phyloP scores from a whole-genome alignment of 2,113 vertebrate genomes.

The Strigops habroptila region DNA sequence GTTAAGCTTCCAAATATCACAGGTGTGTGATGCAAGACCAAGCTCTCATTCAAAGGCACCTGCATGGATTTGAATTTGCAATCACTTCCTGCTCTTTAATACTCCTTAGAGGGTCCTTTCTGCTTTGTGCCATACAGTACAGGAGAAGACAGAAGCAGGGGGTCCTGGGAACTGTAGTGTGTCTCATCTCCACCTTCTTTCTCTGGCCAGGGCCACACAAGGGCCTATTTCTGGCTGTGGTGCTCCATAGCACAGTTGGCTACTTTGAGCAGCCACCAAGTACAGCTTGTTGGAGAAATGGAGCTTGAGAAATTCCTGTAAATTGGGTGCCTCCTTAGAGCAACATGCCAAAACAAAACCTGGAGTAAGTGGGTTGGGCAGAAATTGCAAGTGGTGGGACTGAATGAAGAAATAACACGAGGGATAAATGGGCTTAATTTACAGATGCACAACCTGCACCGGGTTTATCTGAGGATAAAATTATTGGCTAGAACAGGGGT shows the following conservation, averaged over 20 bases:
- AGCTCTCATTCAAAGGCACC: conserved; percentile 67
- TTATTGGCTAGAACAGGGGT: not conserved
- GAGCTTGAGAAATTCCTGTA: not conserved
- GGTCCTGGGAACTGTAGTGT: conserved; percentile 15
- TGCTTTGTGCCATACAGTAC: not conserved
- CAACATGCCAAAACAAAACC: conserved; percentile 6
- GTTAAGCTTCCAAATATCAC: conserved; percentile 69
- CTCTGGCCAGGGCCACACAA: not conserved
- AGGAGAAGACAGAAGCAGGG: not conserved
- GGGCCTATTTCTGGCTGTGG: not conserved
- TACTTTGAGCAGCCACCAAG: not conserved
- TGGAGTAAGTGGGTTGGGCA: not conserved
- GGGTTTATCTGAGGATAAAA: not conserved
- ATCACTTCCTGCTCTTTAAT: conserved; percentile 66
- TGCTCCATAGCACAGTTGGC: not conserved
- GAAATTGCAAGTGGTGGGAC: not conserved
- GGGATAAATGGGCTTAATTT: not conserved
- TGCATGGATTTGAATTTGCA: conserved; percentile 65
- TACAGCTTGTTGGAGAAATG: not conserved
- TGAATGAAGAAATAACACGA: not conserved
- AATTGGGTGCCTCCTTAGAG: not conserved
- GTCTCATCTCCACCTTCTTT: not conserved
- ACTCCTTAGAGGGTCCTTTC: conserved; percentile 39
- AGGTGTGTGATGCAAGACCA: conserved; percentile 66
- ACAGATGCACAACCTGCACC: not conserved